phyloP scores from a whole-genome alignment of 2,113 vertebrate genomes.

The Barbus barbus region DNA sequence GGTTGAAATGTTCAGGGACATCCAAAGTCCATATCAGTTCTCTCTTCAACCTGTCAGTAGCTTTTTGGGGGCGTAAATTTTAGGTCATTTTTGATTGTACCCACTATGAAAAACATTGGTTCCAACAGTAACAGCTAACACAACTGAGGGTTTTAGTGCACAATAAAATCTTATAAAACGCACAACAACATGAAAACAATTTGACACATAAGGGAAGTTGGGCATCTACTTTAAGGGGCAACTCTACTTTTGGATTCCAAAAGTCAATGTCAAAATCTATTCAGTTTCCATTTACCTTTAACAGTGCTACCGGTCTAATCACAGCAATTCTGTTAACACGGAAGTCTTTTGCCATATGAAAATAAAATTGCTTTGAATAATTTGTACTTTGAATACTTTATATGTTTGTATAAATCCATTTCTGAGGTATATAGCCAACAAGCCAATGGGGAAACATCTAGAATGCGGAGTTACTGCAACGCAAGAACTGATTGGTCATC shows the following conservation, averaged over 20 bases:
- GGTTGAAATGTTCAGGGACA: background rate
- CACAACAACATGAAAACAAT: background rate
- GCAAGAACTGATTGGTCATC: constrained; percentile 82
- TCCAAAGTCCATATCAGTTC: background rate
- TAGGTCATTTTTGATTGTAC: background rate
- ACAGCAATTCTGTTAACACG: constrained; percentile 26
- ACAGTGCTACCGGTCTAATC: constrained; percentile 52
- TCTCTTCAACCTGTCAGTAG: background rate
- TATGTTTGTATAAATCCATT: constrained; percentile 58
- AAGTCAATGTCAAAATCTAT: constrained; percentile 35
- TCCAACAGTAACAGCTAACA: background rate
- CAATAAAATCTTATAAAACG: background rate
- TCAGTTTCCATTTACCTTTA: background rate
- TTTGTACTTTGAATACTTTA: constrained; percentile 35
- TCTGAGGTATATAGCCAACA: constrained; percentile 55
- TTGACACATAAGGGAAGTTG: background rate
- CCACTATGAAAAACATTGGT: background rate
- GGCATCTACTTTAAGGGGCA: background rate
- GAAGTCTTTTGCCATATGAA: constrained; percentile 39
- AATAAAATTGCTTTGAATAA: constrained; percentile 45
- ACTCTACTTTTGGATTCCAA: constrained; percentile 3
- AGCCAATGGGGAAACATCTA: constrained; percentile 66
- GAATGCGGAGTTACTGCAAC: constrained; percentile 75
- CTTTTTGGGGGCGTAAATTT: background rate
- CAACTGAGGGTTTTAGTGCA: background rate